phyloP scores from a whole-genome alignment of 1,140 invertebrate genomes.

The Brachionus koreanus region DNA sequence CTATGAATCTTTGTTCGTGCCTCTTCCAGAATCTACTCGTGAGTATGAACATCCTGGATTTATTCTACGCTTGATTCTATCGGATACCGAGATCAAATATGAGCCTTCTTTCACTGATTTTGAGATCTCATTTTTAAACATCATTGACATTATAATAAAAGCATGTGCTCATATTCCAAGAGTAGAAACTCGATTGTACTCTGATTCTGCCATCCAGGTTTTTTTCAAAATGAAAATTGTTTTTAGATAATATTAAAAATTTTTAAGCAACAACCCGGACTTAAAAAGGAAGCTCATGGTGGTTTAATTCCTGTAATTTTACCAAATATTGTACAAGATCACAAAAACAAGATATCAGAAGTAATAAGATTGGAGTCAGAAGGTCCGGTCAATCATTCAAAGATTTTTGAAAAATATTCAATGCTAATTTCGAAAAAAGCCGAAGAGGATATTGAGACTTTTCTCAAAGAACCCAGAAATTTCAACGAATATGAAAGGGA shows the following conservation, averaged over 20 bases:
- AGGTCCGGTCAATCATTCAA: conserved; percentile 53
- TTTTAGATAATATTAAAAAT: neutral
- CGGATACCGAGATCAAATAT: conserved; percentile 69
- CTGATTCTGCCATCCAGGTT: conserved; percentile 48
- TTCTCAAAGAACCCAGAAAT: conserved; percentile 63
- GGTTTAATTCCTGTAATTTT: conserved; percentile 55
- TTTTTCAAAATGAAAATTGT: no score
- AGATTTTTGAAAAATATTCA: conserved; percentile 68
- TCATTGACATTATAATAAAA: conserved; percentile 70
- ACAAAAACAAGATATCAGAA: conserved; percentile 52
- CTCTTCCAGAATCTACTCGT: conserved; percentile 64
- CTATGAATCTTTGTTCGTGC: conserved; percentile 71
- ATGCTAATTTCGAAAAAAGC: conserved; percentile 71
- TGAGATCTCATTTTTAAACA: conserved; percentile 66
- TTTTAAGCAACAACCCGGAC: conserved; percentile 48
- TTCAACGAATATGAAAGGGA: conserved; percentile 57
- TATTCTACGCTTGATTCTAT: conserved; percentile 67
- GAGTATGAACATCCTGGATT: conserved; percentile 60
- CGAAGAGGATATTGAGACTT: conserved; percentile 65
- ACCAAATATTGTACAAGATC: conserved; percentile 53
- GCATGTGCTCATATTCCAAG: conserved; percentile 68
- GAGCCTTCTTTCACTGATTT: conserved; percentile 75
- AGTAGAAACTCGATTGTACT: conserved; percentile 66
- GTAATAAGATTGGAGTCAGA: conserved; percentile 53
- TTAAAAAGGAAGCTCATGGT: conserved; percentile 50